Conservation (phyloP, 2,888 invertebrate genomes). For the Conus canariensis region DNA sequence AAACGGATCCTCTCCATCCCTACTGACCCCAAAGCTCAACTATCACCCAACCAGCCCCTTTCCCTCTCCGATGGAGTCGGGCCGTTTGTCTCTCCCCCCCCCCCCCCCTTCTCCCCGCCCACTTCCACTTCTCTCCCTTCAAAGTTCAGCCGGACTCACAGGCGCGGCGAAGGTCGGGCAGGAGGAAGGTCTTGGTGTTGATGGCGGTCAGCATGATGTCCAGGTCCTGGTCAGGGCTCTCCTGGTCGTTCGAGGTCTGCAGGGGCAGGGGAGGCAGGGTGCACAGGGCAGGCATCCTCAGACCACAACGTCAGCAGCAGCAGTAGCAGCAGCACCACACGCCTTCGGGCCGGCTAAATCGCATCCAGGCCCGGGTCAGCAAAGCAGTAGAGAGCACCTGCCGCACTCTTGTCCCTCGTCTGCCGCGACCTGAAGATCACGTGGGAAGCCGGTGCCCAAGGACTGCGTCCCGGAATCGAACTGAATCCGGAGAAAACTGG, state of each 20-base stretch:
- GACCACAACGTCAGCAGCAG: neutral
- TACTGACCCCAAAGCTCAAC: no score
- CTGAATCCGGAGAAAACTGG: no score
- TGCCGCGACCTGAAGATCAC: no score
- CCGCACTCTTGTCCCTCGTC: no score
- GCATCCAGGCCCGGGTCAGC: neutral
- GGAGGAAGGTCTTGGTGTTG: constrained; percentile 31
- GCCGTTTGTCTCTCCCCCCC: neutral
- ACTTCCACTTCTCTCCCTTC: no score
- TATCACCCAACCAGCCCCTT: no score
- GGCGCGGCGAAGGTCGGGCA: neutral
- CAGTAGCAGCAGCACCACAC: neutral
- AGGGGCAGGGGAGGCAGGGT: neutral
- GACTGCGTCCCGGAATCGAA: no score
- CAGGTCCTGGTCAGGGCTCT: neutral
- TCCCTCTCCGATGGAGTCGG: no score
- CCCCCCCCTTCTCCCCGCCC: neutral
- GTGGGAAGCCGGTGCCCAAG: no score
- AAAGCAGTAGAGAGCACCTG: neutral
- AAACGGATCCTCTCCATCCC: no score
- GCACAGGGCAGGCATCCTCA: constrained; percentile 39
- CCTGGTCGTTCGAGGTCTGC: neutral
- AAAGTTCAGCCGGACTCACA: neutral
- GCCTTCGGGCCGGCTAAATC: no score
- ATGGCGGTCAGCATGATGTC: constrained; percentile 42